Evolutionary conservation across 2,888 invertebrate species (phyloP), one percentile per base, ranked within the genome.

Genomic region (Rhodophaea formosa): DNA sequence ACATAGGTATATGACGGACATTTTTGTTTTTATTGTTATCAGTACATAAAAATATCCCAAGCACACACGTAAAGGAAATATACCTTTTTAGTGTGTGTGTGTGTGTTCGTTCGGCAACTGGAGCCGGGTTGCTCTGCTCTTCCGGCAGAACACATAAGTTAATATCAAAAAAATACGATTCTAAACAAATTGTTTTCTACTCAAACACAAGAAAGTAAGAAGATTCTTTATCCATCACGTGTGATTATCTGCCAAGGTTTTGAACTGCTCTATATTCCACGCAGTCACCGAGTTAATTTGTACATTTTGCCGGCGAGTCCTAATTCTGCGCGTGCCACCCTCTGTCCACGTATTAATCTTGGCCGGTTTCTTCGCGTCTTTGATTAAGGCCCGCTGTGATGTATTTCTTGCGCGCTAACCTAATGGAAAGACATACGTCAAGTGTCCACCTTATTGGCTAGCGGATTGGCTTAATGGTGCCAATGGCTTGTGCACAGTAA

Each of bases 371-470:
- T 81, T 83, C 79, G 81, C 75, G 84, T 83, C 86, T 86, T 88
- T 90, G 89, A 91, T 91, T 91, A 89, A 89, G 80, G 77, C 80
- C 70, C 71, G 74, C 78, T 67, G 84, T 90, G 89, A 91, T 88
- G 86, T 89, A 91, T 91, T 88, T 88, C 87, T 88, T 89, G 84
- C 80, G 72, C 79, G 79, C 80, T 77, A 82, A 84, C 86, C 80
- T 91, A 90, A 91, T 90, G 88, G 89, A 85, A 89, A 84, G 80
- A 72, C 86, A 89, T 91, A 86, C 84, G 80, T 91, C 90, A 91
- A 89, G 89, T 86, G 86, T 85, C 88, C 79, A 85, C 88, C 80
- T 86, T 89, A 90, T 90, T 90, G 88, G 86, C 82, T 77, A 74
- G 82, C 75, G 80, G 81, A 87, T 87, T 82, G 85, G 80, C 77